phyloP scores from a whole-genome alignment of 1,140 invertebrate genomes.

The Helicoverpa zea region DNA sequence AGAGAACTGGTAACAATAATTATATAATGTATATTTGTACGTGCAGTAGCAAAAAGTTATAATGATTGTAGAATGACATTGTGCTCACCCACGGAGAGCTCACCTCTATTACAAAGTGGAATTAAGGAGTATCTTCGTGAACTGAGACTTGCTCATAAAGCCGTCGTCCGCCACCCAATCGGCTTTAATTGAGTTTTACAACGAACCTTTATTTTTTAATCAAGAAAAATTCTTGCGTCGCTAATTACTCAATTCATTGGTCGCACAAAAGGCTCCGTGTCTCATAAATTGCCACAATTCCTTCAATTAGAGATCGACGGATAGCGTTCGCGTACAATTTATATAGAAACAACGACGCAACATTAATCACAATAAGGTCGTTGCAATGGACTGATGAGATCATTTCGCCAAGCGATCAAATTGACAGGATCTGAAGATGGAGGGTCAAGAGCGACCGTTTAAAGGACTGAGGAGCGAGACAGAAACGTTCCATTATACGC shows the following conservation, averaged over 20 bases:
- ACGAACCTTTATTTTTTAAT: constrained; percentile 64
- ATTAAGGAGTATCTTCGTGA: not conserved
- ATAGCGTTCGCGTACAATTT: constrained; percentile 74
- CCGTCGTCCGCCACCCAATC: constrained; percentile 31
- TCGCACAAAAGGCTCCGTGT: constrained; percentile 53
- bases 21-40: too few species aligned
- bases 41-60: too few species aligned
- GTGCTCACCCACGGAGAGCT: not conserved
- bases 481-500: constrained; percentile 30
- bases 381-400: constrained; percentile 66
- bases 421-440: constrained; percentile 43
- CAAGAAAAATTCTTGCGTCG: constrained; percentile 55
- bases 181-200: constrained; percentile 45
- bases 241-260: constrained; percentile 75
- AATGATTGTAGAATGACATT: constrained; percentile 14
- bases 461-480: constrained; percentile 27
- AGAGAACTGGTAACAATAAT: too few species aligned
- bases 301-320: constrained; percentile 77
- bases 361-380: constrained; percentile 73
- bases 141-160: constrained; percentile 10
- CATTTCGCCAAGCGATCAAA: constrained; percentile 58
- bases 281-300: constrained; percentile 75
- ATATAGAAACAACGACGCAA: constrained; percentile 69
- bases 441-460: constrained; percentile 36
- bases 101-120: constrained; percentile 9